Evolutionary conservation across 2,888 invertebrate genomes (phyloP), one percentile per base, ranked within the genome.

Genomic region (Spicauda simplicius): DNA sequence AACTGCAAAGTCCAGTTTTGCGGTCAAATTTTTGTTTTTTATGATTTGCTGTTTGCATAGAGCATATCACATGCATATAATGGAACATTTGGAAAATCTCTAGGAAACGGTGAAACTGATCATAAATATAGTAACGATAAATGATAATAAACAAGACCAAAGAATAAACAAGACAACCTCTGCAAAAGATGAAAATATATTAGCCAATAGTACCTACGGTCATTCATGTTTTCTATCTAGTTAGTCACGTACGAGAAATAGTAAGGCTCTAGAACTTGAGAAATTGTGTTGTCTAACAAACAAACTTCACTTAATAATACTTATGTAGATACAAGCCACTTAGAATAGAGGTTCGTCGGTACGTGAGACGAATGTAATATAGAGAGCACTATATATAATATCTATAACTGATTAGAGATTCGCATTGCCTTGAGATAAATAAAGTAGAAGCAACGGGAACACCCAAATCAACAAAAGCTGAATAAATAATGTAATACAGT

Each of bases 401-500:
- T 48, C 20, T 63, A 63, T 63, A 25, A 25, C 25, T 56, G 19
- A 56, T 63, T 63, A 56, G 25, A 54, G 30, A 56, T 48, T 64
- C 25, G 19, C 19, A 16, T 57, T 19, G 5, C 19, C 56, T 33
- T 37, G 50, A 58, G 25, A 52, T 58, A 50, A 58, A 53, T 53
- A 58, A 41, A 41, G 57, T 20, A 64, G 18, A 19, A 64, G 41
- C 41, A 58, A 58, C 50, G 19, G 60, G 50, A 60, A 60, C 33
- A 30, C 50, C 50, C 50, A 60, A 50, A 50, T 64, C 56, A 63
- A 63, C 48, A 41, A 63, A 63, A 48, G 30, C 45, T 63, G 55
- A 63, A 48, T 56, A 48, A 45, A 45, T 48, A 45, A 55, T 63
- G 45, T 54, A 45, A 63, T 63, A 56, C 30, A 48, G 55, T 56